phyloP scores from a whole-genome alignment of 2,797 vertebrate species.

The Semaprochilodus insignis region DNA sequence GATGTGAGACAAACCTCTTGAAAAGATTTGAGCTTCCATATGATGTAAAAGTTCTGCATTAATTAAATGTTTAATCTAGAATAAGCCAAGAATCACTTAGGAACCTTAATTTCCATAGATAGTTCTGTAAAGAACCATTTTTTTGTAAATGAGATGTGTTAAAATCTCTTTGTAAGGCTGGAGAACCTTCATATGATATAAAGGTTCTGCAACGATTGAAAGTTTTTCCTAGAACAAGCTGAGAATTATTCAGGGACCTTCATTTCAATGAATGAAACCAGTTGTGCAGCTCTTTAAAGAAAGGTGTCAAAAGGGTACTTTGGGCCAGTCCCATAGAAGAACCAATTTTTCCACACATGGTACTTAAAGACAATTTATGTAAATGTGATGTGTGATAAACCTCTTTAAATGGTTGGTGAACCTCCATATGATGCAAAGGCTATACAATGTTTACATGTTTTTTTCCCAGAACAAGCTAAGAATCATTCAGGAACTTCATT shows the following conservation, averaged over 20 bases:
- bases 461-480: no score
- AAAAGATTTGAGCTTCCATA: not conserved
- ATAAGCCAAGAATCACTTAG: not conserved
- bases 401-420: no score
- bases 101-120: not conserved
- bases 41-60: not conserved
- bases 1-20: not conserved
- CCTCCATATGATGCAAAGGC: no score
- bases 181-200: not conserved
- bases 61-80: not conserved
- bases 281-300: not conserved
- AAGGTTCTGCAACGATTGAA: not conserved
- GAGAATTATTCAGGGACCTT: not conserved
- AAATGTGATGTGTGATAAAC: no score
- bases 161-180: no score
- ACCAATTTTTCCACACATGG: not conserved
- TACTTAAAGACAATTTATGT: no score
- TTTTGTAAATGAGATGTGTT: no score
- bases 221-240: no score
- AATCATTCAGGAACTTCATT: no score
- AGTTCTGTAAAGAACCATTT: not conserved
- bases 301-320: not conserved
- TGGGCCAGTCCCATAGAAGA: not conserved
- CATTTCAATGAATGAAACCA: not conserved
- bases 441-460: no score